Conservation (phyloP, 2,113 vertebrate species). For the Nipponia nippon region DNA sequence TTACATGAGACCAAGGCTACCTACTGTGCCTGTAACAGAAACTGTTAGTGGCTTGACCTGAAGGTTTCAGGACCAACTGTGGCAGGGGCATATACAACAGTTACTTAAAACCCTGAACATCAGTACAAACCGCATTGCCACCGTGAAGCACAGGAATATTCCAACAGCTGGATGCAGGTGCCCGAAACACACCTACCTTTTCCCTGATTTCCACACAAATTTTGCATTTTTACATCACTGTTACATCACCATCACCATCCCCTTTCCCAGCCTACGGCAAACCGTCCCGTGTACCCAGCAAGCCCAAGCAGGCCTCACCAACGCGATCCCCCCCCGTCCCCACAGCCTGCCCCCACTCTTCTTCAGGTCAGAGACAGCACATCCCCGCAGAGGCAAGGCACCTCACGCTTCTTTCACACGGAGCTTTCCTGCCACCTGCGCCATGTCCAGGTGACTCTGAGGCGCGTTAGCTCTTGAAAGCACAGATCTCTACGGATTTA, state of each 20-base stretch:
- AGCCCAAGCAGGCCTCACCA: not conserved
- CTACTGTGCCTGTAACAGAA: fast-evolving
- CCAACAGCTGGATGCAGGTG: fast-evolving
- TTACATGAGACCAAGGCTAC: fast-evolving
- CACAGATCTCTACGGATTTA: not conserved
- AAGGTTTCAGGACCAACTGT: not conserved
- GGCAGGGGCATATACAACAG: fast-evolving
- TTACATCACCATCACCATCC: not conserved
- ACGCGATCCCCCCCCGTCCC: fast-evolving
- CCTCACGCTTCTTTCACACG: not conserved
- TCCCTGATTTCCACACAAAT: fast-evolving
- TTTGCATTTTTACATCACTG: fast-evolving
- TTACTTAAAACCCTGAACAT: fast-evolving
- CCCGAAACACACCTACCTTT: not conserved
- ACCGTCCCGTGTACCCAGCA: fast-evolving
- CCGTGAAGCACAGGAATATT: fast-evolving
- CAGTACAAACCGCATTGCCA: fast-evolving
- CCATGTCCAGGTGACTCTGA: fast-evolving
- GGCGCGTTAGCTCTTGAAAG: not conserved
- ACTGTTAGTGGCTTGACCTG: fast-evolving
- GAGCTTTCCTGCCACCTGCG: fast-evolving
- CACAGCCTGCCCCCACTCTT: fast-evolving
- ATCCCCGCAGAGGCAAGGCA: fast-evolving
- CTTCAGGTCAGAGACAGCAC: fast-evolving
- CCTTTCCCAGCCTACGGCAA: fast-evolving